Percentiles rank a stretch among this genome's conserved stretches.
phyloP scores from a whole-genome alignment of 2,797 vertebrate genomes.

The Pteropus rufus region DNA sequence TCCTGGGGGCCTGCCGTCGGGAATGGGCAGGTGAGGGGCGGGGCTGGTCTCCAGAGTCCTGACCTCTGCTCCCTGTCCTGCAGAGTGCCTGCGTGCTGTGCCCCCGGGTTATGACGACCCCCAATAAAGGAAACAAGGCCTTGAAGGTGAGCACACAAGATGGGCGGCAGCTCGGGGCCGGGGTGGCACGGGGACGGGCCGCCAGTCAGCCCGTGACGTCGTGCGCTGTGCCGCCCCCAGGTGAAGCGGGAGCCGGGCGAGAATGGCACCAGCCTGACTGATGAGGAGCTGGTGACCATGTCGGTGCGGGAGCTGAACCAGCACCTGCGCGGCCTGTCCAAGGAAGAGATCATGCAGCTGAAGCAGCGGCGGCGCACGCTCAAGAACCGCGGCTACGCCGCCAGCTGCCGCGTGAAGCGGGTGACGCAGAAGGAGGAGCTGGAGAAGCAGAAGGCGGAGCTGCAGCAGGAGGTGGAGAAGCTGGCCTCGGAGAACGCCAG shows the following conservation, averaged over 20 bases:
- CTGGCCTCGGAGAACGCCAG: slow-evolving; percentile 96
- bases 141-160: slow-evolving; percentile 88
- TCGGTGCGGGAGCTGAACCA: slow-evolving; percentile 98
- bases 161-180: accelerated
- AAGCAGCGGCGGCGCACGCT: slow-evolving; percentile 98
- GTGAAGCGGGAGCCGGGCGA: slow-evolving; percentile 99
- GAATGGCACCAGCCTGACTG: slow-evolving; percentile 98
- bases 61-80: slow-evolving; percentile 55
- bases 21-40: background rate
- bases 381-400: slow-evolving; percentile 97
- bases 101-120: slow-evolving; percentile 98
- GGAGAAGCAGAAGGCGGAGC: slow-evolving; percentile 96
- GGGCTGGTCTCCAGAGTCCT: background rate
- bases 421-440: slow-evolving; percentile 99
- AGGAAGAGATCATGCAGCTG: slow-evolving; percentile 97
- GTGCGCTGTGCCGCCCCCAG: slow-evolving; percentile 74
- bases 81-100: slow-evolving; percentile 86
- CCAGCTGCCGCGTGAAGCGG: slow-evolving; percentile 97
- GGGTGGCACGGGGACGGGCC: accelerated
- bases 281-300: slow-evolving; percentile 99
- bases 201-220: background rate
- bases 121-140: slow-evolving; percentile 98
- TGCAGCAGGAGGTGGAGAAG: slow-evolving; percentile 98
- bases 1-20: background rate
- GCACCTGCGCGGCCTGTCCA: slow-evolving; percentile 96